Conservation (phyloP, 2,888 invertebrate species). For the Melanostoma mellinum region DNA sequence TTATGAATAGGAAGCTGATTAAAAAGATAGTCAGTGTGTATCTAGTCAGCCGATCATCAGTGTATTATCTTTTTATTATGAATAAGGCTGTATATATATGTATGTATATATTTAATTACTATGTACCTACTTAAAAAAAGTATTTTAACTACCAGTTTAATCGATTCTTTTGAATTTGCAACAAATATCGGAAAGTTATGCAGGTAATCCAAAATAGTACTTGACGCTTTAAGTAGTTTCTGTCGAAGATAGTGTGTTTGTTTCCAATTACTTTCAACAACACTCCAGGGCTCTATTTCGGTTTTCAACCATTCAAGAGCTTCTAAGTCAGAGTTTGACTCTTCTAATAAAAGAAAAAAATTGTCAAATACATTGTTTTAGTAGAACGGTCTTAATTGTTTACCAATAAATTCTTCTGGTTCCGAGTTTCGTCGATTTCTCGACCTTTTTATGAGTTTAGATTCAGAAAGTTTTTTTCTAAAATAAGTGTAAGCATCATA, state of each 20-base stretch:
- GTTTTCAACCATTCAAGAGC: conserved; percentile 17
- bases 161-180: conserved; percentile 5
- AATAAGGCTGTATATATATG: conserved; percentile 6
- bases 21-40: too few species aligned
- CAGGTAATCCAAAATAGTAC: conserved; percentile 20
- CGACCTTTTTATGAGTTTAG: conserved; percentile 3
- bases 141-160: conserved; percentile 14
- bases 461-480: conserved; percentile 26
- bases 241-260: neutral
- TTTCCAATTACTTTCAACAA: conserved; percentile 6
- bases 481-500: conserved; percentile 13
- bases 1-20: too few species aligned
- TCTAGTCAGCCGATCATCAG: too few species aligned
- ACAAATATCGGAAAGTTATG: conserved; percentile 17
- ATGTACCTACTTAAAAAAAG: neutral
- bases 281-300: neutral
- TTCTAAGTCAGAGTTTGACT: neutral
- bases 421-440: neutral
- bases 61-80: too few species aligned
- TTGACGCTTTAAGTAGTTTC: conserved; percentile 1
- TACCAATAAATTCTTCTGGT: conserved; percentile 6
- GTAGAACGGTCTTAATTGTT: conserved; percentile 6
- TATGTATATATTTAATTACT: neutral
- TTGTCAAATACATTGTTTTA: neutral
- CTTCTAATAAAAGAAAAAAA: neutral